Evolutionary conservation across 30 jellyfish, hydroid and myxozoan species (phyloP), one percentile per base, ranked within the genome.

Genomic region (Hydractinia symbiolongicarpus): DNA sequence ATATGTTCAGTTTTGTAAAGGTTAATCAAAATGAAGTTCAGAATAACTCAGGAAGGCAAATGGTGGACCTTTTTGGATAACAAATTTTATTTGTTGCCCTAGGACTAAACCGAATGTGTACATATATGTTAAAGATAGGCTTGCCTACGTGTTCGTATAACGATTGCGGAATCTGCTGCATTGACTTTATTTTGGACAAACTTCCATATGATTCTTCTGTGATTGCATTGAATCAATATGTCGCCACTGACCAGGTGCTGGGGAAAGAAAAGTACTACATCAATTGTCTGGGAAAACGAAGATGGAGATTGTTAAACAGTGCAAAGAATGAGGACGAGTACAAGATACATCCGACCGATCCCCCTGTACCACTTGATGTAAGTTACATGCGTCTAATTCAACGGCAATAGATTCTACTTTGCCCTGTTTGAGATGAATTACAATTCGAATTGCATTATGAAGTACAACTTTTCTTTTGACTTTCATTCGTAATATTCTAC

Each of bases 211-310:
- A 64, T n/a, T 64, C 40, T 7, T 44, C 16, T 51, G 68, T 76
- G 55, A 10, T 53, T 49, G 98, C 98, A 19, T 77, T 90, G 53
- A 89, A 78, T 15, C 97, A 90, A 77, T 90, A 85, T 79, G 80
- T 73, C 58, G 66, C 30, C 16, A 68, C 67, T 17, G 94, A 88
- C 72, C 50, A 69, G 9, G 67, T 89, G 50, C 69, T 74, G 17
- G 79, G 71, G 1, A 44, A 51, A 64, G 40, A 64, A 53, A 71
- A 76, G 21, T 77, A 61, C 77, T 86, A 85, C 54, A 52, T 90
- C 44, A 86, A 80, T 55, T 84, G 87, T 76, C 83, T 90, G 58
- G 95, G 86, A 68, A 69, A 78, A 5, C 79, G 77, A 5, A 62
- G 83, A 9, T 89, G 96, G 96, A 53, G 89, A 55, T n/a, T 52